These are phyloP conservation scores for Drosophila fulvimacula DNA, from an alignment of 2,888 invertebrate species.

Conservation along the genomic window DNA sequence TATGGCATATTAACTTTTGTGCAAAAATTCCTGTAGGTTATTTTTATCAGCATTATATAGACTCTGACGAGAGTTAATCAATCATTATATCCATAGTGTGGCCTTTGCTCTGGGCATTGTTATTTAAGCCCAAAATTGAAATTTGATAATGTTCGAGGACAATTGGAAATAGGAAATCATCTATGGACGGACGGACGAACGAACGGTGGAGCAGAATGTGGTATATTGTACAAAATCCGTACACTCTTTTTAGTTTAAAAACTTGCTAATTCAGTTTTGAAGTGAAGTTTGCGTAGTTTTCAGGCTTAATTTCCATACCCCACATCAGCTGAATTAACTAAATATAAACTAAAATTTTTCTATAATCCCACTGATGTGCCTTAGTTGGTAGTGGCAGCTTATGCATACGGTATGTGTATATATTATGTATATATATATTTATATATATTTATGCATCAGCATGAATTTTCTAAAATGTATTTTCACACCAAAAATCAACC, in stretches of 20 bases:
- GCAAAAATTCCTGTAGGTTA: conserved; percentile 13
- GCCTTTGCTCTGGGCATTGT: neutral
- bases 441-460: neutral
- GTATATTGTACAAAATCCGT: too few species aligned
- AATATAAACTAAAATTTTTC: neutral
- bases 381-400: neutral
- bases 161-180: neutral
- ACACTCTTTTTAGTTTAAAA: too few species aligned
- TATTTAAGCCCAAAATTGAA: conserved; percentile 10
- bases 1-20: conserved; percentile 63
- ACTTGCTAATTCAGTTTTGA: too few species aligned
- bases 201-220: too few species aligned
- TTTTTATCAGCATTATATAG: conserved; percentile 20
- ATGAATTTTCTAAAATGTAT: neutral
- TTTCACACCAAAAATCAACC: neutral
- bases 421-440: neutral
- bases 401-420: neutral
- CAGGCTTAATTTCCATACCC: neutral
- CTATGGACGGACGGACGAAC: too few species aligned
- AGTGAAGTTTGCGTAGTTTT: neutral
- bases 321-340: neutral
- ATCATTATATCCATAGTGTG: conserved; percentile 30
- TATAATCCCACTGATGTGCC: neutral
- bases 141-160: conserved; percentile 23
- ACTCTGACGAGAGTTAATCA: conserved; percentile 30